Evolutionary conservation across 2,888 invertebrate species (phyloP).

Genomic region (Plagodis pulveraria): DNA sequence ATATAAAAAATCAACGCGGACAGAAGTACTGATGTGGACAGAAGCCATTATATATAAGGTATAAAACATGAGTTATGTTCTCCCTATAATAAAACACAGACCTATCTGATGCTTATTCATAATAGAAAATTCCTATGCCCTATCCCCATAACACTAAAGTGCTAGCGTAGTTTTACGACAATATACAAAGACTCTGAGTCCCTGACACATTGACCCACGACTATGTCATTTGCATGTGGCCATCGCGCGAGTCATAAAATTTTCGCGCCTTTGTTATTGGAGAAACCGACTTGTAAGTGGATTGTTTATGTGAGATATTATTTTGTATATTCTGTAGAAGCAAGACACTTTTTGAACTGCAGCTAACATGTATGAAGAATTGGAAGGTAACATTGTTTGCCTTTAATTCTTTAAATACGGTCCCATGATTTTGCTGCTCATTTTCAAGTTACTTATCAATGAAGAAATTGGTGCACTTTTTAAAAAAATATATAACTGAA

Average conservation of each 20-base stretch:
- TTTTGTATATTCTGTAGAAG: not conserved
- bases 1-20: too few species aligned
- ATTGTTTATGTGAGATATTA: not conserved
- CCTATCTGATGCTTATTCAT: not conserved
- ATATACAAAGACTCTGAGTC: slow-evolving; percentile 13
- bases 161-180: slow-evolving; percentile 27
- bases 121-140: slow-evolving; percentile 1
- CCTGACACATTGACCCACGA: slow-evolving; percentile 50
- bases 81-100: not conserved
- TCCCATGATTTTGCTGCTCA: too few species aligned
- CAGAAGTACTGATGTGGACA: too few species aligned
- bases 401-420: too few species aligned
- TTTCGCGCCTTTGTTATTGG: slow-evolving; percentile 31
- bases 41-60: too few species aligned
- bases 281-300: slow-evolving; percentile 18
- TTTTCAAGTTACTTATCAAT: too few species aligned
- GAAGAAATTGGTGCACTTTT: too few species aligned
- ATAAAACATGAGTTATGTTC: not conserved
- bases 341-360: not conserved
- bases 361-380: too few species aligned
- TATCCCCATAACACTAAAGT: slow-evolving; percentile 7
- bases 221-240: slow-evolving; percentile 50
- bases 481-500: too few species aligned
- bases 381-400: too few species aligned
- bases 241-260: slow-evolving; percentile 39